Conservation (phyloP, 2,888 invertebrate genomes). For the Drosophila multiciliata region DNA sequence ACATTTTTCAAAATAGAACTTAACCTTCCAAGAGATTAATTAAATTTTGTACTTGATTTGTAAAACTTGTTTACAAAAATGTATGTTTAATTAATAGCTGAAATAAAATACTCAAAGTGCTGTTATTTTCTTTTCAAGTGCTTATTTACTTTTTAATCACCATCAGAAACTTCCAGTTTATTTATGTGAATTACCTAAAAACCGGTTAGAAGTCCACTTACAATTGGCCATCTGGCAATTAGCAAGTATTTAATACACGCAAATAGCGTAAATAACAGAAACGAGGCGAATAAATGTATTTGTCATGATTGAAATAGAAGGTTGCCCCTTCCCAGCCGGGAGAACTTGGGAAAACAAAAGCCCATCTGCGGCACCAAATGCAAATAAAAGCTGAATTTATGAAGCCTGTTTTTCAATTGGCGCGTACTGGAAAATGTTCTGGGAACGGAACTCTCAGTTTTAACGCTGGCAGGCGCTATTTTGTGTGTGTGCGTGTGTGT, state of each 20-base stretch:
- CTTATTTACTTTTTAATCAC: neutral
- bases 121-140: neutral
- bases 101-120: neutral
- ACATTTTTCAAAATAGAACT: constrained; percentile 36
- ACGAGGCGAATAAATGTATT: constrained; percentile 54
- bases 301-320: constrained; percentile 52
- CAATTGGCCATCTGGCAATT: constrained; percentile 44
- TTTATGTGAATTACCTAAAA: constrained; percentile 12
- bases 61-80: neutral
- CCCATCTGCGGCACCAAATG: constrained; percentile 61
- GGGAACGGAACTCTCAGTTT: constrained; percentile 25
- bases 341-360: constrained; percentile 33
- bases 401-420: constrained; percentile 64
- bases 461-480: constrained; percentile 4
- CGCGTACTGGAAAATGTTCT: constrained; percentile 14
- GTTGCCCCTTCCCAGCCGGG: neutral
- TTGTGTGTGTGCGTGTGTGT: neutral
- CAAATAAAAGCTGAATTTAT: constrained; percentile 75
- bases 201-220: neutral
- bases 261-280: constrained; percentile 53
- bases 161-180: neutral
- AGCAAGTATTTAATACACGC: constrained; percentile 51
- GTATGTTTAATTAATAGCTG: neutral
- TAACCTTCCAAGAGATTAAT: neutral
- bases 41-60: neutral